Base-by-base conservation (phyloP, 2,888 invertebrate genomes). In the Cheilosia grossa region DNA sequence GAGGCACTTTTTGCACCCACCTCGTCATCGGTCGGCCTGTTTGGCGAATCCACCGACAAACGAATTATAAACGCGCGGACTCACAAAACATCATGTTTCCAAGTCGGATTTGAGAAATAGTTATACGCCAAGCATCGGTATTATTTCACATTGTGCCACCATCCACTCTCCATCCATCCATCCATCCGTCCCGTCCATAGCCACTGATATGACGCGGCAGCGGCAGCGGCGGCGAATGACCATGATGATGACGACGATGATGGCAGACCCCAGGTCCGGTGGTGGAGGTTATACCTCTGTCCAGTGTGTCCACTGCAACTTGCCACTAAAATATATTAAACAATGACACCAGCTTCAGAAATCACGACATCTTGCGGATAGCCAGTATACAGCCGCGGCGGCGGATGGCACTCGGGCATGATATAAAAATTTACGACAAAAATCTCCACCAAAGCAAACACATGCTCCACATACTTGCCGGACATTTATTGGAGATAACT, bases 401-500 rank as follows among this genome's bases (percentile, higher is more conserved):
- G 30, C 30, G 40, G 10, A 37, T 37, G 40, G 24, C 37, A 37
- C 37, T 63, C 69, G 74, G 73, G 61, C 82, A 88, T 88, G 88
- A 90, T 89, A 88, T 90, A 89, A 90, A 89, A 91, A 88, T 88
- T 88, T 88, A 88, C 90, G 90, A 91, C 89, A 89, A 90, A 91
- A 90, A 89, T 91, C 90, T 90, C 89, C 88, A 89, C 90, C 90
- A 90, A 92, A 92, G 91, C 90, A 91, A 92, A 92, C 92, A 92
- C 91, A 91, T 91, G 91, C 92, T 92, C 91, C 91, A 92, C 91
- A 91, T 91, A 91, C 91, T 91, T 90, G 89, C 89, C 89, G 91
- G 92, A 92, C 92, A 91, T 91, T 92, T 91, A 92, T 92, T 92
- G 91, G 89, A 91, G 92, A 91, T 91, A 92, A 91, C 91, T 91